phyloP scores from a whole-genome alignment of 2,113 vertebrate species.

The Dendrocopos noguchii region DNA sequence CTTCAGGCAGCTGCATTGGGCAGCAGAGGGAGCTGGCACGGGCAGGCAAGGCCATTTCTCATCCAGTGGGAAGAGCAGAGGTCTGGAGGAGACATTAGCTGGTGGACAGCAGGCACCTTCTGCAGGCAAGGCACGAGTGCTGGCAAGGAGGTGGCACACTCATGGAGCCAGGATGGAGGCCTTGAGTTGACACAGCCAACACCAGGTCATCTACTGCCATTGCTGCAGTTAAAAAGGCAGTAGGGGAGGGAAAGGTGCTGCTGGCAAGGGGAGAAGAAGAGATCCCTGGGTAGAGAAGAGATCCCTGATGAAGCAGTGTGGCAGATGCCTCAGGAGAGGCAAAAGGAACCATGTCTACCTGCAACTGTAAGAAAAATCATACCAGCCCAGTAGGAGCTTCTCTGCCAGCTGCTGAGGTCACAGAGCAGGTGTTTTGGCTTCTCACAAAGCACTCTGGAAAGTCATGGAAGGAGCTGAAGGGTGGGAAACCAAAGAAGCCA shows the following conservation, averaged over 20 bases:
- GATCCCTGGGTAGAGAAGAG: neutral
- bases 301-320: accelerated
- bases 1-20: neutral
- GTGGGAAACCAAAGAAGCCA: neutral
- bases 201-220: no score
- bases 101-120: neutral
- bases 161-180: neutral
- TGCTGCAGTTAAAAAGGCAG: neutral
- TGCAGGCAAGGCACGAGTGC: neutral
- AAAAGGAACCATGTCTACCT: neutral
- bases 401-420: neutral
- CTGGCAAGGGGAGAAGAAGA: neutral
- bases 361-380: neutral
- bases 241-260: neutral
- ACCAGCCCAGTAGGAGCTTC: neutral
- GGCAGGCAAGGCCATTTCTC: neutral
- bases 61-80: neutral
- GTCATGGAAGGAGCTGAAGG: neutral
- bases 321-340: neutral
- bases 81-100: neutral
- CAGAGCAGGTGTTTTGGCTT: conserved; percentile 38
- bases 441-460: neutral
- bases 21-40: neutral
- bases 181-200: accelerated
- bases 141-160: neutral